phyloP scores from a whole-genome alignment of 1,140 invertebrate genomes.

The Zaprionus gabonicus region DNA sequence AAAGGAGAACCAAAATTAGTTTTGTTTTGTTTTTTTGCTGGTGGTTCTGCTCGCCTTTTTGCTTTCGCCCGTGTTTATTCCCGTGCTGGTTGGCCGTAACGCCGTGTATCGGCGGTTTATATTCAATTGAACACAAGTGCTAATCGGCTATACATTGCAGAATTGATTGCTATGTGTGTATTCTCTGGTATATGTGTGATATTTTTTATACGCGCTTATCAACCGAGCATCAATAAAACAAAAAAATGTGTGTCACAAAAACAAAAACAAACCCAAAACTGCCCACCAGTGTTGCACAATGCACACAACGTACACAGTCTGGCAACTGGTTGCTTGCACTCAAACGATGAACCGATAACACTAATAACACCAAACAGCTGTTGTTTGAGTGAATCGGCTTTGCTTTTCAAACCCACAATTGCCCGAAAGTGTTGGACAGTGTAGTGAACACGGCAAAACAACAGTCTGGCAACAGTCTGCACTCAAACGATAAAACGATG shows the following conservation, averaged over 20 bases:
- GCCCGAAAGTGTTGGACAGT: constrained; percentile 32
- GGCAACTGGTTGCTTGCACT: not conserved
- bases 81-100: constrained; percentile 13
- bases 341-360: not conserved
- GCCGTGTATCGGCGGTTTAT: constrained; percentile 33
- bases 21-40: constrained; percentile 18
- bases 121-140: constrained; percentile 31
- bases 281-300: constrained; percentile 34
- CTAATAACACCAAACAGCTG: too few relatives aligned
- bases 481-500: too few relatives aligned
- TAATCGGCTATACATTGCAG: constrained; percentile 35
- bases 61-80: not conserved
- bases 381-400: too few relatives aligned
- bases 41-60: constrained; percentile 34
- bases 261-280: constrained; percentile 48
- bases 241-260: constrained; percentile 40
- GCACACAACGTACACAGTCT: not conserved
- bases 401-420: constrained; percentile 10
- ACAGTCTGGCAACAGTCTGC: not conserved
- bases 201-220: constrained; percentile 41
- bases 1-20: constrained; percentile 36
- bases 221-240: constrained; percentile 52
- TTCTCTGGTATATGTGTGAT: constrained; percentile 14
- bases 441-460: not conserved
- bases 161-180: constrained; percentile 32